Evolutionary conservation across 2,797 vertebrate species (phyloP).

Genomic region (Acrossocheilus fasciatus): DNA sequence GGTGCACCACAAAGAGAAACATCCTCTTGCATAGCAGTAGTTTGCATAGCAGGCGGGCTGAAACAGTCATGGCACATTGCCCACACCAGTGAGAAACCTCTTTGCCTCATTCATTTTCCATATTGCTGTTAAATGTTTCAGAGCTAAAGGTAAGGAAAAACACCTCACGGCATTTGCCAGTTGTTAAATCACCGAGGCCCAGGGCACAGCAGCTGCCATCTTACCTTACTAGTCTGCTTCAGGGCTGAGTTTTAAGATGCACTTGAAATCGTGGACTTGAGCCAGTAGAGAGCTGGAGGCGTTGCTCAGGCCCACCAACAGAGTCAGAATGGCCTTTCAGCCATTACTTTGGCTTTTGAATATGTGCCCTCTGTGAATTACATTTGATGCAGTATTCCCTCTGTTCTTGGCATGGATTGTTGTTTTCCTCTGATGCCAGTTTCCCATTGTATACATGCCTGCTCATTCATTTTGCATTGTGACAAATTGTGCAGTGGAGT

Average conservation of each 20-base stretch:
- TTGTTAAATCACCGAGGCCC: slow-evolving; percentile 68
- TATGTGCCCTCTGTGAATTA: slow-evolving; percentile 63
- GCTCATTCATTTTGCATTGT: slow-evolving; percentile 66
- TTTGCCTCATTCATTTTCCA: slow-evolving; percentile 63
- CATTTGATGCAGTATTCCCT: slow-evolving; percentile 62
- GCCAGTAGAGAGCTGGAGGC: slow-evolving; percentile 67
- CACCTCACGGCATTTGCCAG: slow-evolving; percentile 64
- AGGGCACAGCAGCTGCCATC: slow-evolving; percentile 63
- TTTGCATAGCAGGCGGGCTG: slow-evolving; percentile 26
- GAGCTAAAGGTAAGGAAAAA: slow-evolving; percentile 66
- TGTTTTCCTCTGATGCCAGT: slow-evolving; percentile 60
- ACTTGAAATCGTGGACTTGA: slow-evolving; percentile 62
- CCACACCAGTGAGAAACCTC: slow-evolving; percentile 53
- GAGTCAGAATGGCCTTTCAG: slow-evolving; percentile 52
- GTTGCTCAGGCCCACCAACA: slow-evolving; percentile 62
- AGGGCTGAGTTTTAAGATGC: slow-evolving; percentile 64
- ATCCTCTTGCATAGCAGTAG: slow-evolving; percentile 19
- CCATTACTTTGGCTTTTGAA: slow-evolving; percentile 67
- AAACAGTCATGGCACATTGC: slow-evolving; percentile 46
- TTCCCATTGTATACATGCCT: slow-evolving; percentile 61
- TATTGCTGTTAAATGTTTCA: slow-evolving; percentile 64
- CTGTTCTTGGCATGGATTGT: slow-evolving; percentile 59
- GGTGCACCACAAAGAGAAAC: slow-evolving; percentile 15
- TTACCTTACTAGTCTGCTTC: slow-evolving; percentile 62
- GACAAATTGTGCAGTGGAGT: slow-evolving; percentile 69